A percentile compares a stretch with the other conserved stretches of the same genome.
phyloP scores from a whole-genome alignment of 1,140 invertebrate species.

The Neodiprion lecontei region DNA sequence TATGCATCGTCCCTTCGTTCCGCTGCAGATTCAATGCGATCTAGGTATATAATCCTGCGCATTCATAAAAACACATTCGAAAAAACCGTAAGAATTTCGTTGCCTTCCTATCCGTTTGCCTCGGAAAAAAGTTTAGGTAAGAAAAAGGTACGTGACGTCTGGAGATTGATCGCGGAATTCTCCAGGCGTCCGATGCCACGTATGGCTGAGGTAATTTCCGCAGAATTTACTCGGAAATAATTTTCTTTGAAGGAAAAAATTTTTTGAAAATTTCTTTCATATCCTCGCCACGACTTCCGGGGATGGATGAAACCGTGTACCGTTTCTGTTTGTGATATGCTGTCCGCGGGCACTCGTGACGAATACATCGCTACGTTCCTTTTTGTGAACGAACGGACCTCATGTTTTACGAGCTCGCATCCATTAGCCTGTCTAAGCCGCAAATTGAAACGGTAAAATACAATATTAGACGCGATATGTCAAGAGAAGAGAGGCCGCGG shows the following conservation, averaged over 20 bases:
- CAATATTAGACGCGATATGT: constrained; percentile 26
- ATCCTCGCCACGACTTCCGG: not conserved
- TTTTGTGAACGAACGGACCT: constrained; percentile 23
- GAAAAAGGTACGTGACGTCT: too few relatives aligned
- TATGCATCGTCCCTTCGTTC: not conserved
- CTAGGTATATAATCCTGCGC: too few relatives aligned
- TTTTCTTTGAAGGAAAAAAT: too few relatives aligned
- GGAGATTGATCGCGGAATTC: too few relatives aligned
- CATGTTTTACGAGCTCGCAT: constrained; percentile 35
- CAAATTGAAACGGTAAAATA: constrained; percentile 34
- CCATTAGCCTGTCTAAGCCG: constrained; percentile 30
- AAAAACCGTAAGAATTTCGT: too few relatives aligned
- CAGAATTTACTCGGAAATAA: too few relatives aligned
- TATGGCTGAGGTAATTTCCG: not conserved
- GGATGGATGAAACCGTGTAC: too few relatives aligned
- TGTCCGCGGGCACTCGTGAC: constrained; percentile 8
- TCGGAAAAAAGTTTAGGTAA: too few relatives aligned
- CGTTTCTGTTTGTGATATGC: too few relatives aligned
- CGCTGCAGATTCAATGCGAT: too few relatives aligned
- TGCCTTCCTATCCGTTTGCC: too few relatives aligned
- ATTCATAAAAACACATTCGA: too few relatives aligned
- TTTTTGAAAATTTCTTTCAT: constrained; percentile 12
- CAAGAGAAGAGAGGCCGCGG: constrained; percentile 28
- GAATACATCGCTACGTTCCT: constrained; percentile 12
- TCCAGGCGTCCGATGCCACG: not conserved